Conservation (phyloP, 2,888 invertebrate species). For the Odontothrips loti region DNA sequence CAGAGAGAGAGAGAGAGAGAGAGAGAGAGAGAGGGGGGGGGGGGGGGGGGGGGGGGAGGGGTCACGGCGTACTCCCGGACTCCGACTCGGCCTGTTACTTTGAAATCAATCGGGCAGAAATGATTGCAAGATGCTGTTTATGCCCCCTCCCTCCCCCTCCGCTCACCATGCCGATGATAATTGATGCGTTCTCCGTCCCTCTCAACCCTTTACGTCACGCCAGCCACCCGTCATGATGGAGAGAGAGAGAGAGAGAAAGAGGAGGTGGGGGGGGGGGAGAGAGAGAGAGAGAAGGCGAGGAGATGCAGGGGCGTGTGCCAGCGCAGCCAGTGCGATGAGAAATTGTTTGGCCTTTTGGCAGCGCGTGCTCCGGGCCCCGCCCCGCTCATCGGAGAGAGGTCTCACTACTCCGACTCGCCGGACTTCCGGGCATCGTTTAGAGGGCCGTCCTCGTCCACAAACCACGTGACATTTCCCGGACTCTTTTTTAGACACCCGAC, state of each 20-base stretch:
- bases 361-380: no score
- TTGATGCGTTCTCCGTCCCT: background rate
- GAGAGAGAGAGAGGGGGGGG: background rate
- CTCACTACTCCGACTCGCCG: no score
- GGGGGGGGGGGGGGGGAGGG: background rate
- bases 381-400: no score
- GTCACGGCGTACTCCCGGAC: background rate
- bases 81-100: background rate
- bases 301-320: background rate
- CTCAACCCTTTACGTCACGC: background rate
- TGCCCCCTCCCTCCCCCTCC: background rate
- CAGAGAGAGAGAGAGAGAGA: background rate
- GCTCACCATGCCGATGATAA: background rate
- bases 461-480: no score
- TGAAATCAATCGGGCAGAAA: constrained; percentile 12
- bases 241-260: background rate
- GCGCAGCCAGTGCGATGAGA: background rate
- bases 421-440: no score
- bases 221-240: background rate
- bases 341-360: no score
- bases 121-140: constrained; percentile 25
- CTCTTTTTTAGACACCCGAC: no score
- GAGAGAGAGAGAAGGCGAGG: background rate
- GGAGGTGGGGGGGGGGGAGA: background rate
- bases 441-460: no score